A percentile compares a stretch with the other conserved stretches of the same genome.
phyloP scores from a whole-genome alignment of 37 sponge, comb jelly and placozoan genomes.

The Tethya wilhelma region DNA sequence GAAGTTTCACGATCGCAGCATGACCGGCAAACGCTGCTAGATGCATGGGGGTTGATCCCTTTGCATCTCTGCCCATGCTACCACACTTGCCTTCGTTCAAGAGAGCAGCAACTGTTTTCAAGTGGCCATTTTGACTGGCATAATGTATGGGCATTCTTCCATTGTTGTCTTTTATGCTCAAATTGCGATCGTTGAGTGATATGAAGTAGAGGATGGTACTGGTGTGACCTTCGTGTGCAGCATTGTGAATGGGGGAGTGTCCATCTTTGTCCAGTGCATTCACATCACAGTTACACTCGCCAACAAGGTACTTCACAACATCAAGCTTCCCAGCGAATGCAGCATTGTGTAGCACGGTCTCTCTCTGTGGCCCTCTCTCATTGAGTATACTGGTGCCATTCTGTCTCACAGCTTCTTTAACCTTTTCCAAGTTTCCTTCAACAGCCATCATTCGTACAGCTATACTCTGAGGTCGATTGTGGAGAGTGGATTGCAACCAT shows the following conservation, averaged over 20 bases:
- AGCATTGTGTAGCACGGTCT: slow-evolving; percentile 57
- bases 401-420: slow-evolving; percentile 4
- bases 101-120: slow-evolving; percentile 53
- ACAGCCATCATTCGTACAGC: slow-evolving; percentile 36
- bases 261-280: slow-evolving; percentile 33
- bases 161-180: slow-evolving; percentile 44
- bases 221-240: slow-evolving; percentile 66
- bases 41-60: slow-evolving; percentile 73
- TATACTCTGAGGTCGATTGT: slow-evolving; percentile 23
- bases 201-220: slow-evolving; percentile 55
- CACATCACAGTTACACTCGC: slow-evolving; percentile 37
- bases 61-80: slow-evolving; percentile 27
- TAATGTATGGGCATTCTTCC: slow-evolving; percentile 75
- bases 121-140: slow-evolving; percentile 73
- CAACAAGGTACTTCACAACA: slow-evolving; percentile 38
- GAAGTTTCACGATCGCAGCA: slow-evolving; percentile 48
- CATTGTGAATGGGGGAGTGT: slow-evolving; percentile 68
- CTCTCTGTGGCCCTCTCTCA: slow-evolving; percentile 46
- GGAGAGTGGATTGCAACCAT: slow-evolving; percentile 15
- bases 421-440: slow-evolving; percentile 30
- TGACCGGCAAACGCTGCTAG: slow-evolving; percentile 67
- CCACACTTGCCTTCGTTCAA: slow-evolving; percentile 15
- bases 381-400: slow-evolving; percentile 17
- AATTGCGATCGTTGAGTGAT: slow-evolving; percentile 33
- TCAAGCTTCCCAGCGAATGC: slow-evolving; percentile 44